Conservation (phyloP, 2,888 invertebrate species). For the Marronus borbonicus region DNA sequence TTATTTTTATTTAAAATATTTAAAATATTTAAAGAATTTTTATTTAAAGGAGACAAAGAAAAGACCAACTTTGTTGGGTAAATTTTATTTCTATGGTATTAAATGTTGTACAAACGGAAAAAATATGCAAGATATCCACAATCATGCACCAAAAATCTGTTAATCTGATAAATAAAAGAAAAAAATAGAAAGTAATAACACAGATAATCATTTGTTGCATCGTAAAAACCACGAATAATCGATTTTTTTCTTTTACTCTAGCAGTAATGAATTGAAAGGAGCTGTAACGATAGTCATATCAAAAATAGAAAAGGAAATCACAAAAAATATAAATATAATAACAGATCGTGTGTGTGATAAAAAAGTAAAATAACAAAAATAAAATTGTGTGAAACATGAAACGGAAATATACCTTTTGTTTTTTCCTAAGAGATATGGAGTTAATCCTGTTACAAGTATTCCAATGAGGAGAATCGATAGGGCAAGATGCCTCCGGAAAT, state of each 20-base stretch:
- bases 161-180: conserved; percentile 29
- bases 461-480: conserved; percentile 11
- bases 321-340: conserved; percentile 3
- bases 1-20: no score
- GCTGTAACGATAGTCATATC: background rate
- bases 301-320: background rate
- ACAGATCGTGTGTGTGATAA: conserved; percentile 7
- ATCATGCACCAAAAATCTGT: conserved; percentile 39
- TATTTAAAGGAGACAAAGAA: no score
- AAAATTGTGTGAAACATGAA: conserved; percentile 37
- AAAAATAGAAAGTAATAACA: conserved; percentile 3
- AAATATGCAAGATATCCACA: conserved; percentile 31
- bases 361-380: conserved; percentile 16
- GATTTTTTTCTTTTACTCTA: conserved; percentile 2
- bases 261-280: background rate
- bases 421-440: conserved; percentile 32
- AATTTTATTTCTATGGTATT: conserved; percentile 38
- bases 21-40: no score
- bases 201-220: conserved; percentile 12
- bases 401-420: conserved; percentile 43
- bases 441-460: conserved; percentile 12
- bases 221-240: background rate
- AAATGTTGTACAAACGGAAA: conserved; percentile 40
- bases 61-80: no score
- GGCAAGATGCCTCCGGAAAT: conserved; percentile 10